Evolutionary conservation across 1,140 invertebrate species (phyloP).

Genomic region (Lutraria rhynchaena): DNA sequence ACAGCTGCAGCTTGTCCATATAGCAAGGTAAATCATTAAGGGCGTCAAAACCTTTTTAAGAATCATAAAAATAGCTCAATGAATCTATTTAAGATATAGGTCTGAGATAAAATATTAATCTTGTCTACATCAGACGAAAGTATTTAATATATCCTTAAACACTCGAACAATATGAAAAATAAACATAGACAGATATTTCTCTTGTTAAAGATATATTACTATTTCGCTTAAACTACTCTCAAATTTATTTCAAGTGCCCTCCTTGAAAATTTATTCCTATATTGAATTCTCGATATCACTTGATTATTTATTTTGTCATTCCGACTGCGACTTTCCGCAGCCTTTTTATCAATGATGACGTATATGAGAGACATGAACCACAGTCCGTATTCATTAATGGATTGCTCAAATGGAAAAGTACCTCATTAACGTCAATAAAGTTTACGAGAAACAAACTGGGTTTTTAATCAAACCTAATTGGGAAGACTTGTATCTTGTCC

Average conservation of each 20-base stretch:
- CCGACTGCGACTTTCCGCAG: constrained; percentile 10
- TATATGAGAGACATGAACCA: not conserved
- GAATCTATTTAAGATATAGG: too few species aligned
- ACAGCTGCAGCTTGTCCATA: too few species aligned
- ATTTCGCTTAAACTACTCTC: constrained; percentile 10
- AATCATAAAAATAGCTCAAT: too few species aligned
- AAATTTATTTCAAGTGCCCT: constrained; percentile 20
- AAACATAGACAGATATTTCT: constrained; percentile 30
- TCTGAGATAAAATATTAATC: constrained; percentile 1
- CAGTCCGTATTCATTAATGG: not conserved
- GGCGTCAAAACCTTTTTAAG: too few species aligned
- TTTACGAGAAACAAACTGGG: too few species aligned
- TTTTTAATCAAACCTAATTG: too few species aligned
- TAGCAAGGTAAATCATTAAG: too few species aligned
- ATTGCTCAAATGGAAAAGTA: not conserved
- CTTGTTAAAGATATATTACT: constrained; percentile 24
- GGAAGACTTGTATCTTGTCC: too few species aligned
- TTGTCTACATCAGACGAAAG: constrained; percentile 7
- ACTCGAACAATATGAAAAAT: constrained; percentile 40
- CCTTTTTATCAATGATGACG: not conserved
- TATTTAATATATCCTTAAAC: constrained; percentile 25
- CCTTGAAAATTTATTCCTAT: constrained; percentile 4
- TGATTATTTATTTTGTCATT: constrained; percentile 42
- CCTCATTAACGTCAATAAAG: too few species aligned
- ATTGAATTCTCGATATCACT: not conserved